These are phyloP conservation scores for Plagodis pulveraria DNA, from an alignment of 2,888 invertebrate genomes.

Conservation along the genomic window DNA sequence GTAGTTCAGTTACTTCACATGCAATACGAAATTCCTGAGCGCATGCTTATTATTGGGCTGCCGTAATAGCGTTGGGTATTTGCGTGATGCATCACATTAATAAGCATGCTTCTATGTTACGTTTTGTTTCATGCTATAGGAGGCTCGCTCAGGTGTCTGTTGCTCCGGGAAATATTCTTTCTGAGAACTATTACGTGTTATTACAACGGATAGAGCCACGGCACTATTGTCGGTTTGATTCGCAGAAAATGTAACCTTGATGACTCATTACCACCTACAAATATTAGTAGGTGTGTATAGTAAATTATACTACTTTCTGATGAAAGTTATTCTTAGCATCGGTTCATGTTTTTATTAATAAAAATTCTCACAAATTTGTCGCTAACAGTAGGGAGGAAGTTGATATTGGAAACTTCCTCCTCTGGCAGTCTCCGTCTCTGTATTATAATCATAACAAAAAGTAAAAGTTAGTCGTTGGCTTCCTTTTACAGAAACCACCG, in stretches of 20 bases:
- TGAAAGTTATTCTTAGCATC: not conserved
- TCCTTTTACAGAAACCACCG: constrained; percentile 19
- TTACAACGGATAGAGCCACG: constrained; percentile 19
- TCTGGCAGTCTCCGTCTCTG: constrained; percentile 5
- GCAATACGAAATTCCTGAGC: not conserved
- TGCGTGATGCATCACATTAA: constrained; percentile 27
- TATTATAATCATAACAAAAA: constrained; percentile 23
- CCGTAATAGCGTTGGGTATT: constrained; percentile 8
- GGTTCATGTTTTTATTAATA: not conserved
- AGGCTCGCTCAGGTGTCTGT: constrained; percentile 35
- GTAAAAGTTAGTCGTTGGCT: constrained; percentile 26
- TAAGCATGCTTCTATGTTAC: constrained; percentile 28
- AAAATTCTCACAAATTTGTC: too few species aligned
- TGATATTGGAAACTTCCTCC: constrained; percentile 6
- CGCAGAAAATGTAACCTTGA: constrained; percentile 30
- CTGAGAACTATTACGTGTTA: constrained; percentile 32
- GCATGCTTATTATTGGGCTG: constrained; percentile 2
- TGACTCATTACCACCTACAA: constrained; percentile 16
- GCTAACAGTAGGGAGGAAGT: not conserved
- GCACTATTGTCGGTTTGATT: constrained; percentile 24
- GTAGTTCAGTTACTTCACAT: constrained; percentile 15
- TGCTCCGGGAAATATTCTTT: constrained; percentile 41
- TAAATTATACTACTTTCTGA: constrained; percentile 1
- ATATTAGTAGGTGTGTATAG: too few species aligned
- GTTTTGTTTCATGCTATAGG: constrained; percentile 35